Conservation (phyloP, 2,113 vertebrate genomes). For the Limnothrissa miodon region DNA sequence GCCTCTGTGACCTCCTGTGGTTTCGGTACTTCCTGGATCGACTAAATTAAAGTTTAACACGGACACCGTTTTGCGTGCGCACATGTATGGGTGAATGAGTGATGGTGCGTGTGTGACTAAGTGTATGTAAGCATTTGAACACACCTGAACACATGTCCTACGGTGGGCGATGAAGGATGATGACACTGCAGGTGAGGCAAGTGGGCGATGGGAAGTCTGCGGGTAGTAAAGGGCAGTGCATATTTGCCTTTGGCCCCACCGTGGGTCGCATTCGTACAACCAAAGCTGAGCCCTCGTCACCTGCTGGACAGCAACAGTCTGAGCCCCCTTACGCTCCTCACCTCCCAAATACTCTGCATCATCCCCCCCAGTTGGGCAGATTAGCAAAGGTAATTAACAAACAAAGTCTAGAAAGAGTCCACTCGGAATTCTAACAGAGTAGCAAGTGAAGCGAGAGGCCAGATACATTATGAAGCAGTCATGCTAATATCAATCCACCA, state of each 20-base stretch:
- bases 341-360: not conserved
- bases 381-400: not conserved
- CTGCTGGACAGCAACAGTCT: not conserved
- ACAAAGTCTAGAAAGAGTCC: not conserved
- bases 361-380: not conserved
- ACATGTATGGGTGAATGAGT: no score
- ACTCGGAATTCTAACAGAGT: not conserved
- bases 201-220: not conserved
- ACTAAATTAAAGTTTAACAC: slow-evolving; percentile 11
- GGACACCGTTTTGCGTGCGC: not conserved
- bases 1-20: not conserved
- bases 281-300: not conserved
- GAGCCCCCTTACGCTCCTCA: not conserved
- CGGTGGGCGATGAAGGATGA: not conserved
- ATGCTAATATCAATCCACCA: slow-evolving; percentile 19
- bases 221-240: slow-evolving; percentile 14
- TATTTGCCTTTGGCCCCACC: not conserved
- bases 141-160: not conserved
- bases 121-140: not conserved
- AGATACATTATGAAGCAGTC: not conserved
- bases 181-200: not conserved
- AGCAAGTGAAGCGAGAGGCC: not conserved
- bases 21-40: not conserved
- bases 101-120: not conserved
- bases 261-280: not conserved